phyloP scores from a whole-genome alignment of 2,797 vertebrate species.

The Numenius phaeopus region DNA sequence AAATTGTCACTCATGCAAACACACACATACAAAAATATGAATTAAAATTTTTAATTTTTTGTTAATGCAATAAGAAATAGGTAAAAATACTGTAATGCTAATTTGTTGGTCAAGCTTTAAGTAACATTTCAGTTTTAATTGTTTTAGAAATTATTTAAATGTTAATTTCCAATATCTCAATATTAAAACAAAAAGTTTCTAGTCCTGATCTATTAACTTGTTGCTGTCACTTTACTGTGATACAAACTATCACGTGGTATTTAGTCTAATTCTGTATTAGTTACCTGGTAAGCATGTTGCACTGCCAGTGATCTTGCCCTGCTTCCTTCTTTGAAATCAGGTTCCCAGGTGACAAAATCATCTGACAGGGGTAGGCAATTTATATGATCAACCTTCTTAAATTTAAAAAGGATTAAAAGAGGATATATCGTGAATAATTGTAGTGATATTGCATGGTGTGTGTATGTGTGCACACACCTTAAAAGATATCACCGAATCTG shows the following conservation, averaged over 20 bases:
- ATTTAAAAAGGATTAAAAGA: not conserved
- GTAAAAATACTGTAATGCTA: not conserved
- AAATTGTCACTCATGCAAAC: not conserved
- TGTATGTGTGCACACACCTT: not conserved
- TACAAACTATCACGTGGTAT: not conserved
- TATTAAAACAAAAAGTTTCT: not conserved
- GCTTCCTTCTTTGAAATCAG: not conserved
- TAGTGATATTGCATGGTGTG: no score
- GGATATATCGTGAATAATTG: not conserved
- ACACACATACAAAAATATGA: not conserved
- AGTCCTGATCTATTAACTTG: not conserved
- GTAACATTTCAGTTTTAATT: not conserved
- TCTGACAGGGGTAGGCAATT: not conserved
- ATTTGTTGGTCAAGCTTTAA: not conserved
- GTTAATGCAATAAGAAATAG: not conserved
- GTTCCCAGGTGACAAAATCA: not conserved
- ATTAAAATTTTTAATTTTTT: not conserved
- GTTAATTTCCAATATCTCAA: not conserved
- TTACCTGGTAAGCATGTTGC: not conserved
- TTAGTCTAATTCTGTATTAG: not conserved
- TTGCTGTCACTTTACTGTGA: not conserved
- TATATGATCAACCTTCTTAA: not conserved
- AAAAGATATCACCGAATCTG: not conserved
- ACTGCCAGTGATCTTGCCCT: not conserved
- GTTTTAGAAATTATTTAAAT: not conserved